phyloP scores from a whole-genome alignment of 2,113 vertebrate genomes.

The Hassar affinis region DNA sequence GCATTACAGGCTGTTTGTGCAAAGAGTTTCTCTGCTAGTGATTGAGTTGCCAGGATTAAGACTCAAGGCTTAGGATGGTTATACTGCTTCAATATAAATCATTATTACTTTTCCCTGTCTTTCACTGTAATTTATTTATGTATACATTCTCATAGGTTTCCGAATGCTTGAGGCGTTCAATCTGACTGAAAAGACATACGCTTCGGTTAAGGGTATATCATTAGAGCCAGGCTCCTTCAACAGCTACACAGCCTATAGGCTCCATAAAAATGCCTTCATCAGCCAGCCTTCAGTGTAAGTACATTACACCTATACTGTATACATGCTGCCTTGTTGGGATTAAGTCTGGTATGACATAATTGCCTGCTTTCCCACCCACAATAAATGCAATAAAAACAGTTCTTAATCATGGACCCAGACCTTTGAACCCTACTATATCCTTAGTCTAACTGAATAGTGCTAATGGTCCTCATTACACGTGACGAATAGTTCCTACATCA shows the following conservation, averaged over 20 bases:
- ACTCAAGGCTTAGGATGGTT: neutral
- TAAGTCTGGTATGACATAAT: neutral
- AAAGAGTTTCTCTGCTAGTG: neutral
- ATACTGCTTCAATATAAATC: no score
- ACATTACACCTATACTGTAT: neutral
- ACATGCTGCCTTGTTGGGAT: neutral
- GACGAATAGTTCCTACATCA: neutral
- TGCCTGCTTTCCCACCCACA: neutral
- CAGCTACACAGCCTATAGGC: conserved; percentile 83
- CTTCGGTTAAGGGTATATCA: conserved; percentile 84
- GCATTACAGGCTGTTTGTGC: neutral
- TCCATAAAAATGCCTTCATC: conserved; percentile 90
- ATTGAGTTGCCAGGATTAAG: neutral
- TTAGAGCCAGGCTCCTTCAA: conserved; percentile 95
- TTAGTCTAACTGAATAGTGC: neutral
- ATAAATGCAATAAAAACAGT: neutral
- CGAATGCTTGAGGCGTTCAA: conserved; percentile 97
- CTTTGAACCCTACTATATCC: neutral
- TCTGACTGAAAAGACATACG: conserved; percentile 89
- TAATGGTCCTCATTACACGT: conserved; percentile 9
- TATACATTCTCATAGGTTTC: conserved; percentile 79
- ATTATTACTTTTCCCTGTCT: neutral
- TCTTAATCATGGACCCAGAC: neutral
- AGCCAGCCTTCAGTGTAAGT: conserved; percentile 86
- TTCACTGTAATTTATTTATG: neutral